Evolutionary conservation across 35 echinoderm and acorn worm species (phyloP).

Genomic region (Amphiura filiformis): DNA sequence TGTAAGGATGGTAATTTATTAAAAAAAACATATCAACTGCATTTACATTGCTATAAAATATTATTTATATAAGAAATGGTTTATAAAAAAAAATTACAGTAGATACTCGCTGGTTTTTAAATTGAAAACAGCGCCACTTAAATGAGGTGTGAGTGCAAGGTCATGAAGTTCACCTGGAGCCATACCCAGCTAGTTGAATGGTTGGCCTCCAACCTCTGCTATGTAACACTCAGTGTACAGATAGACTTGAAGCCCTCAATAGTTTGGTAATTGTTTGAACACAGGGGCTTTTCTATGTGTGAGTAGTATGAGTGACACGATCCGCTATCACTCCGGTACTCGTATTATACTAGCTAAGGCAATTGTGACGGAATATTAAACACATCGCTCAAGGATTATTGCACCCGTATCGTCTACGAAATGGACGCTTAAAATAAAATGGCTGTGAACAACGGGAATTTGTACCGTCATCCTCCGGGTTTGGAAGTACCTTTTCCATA

Average conservation of each 20-base stretch:
- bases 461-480: slow-evolving; percentile 54
- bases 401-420: not conserved
- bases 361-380: slow-evolving; percentile 11
- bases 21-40: too few species aligned
- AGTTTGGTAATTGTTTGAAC: not conserved
- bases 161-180: not conserved
- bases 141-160: not conserved
- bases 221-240: not conserved
- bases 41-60: too few species aligned
- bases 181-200: not conserved
- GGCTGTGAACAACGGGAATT: slow-evolving; percentile 90
- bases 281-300: not conserved
- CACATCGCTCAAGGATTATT: not conserved
- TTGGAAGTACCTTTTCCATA: slow-evolving; percentile 80
- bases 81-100: too few species aligned
- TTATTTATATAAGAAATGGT: not conserved
- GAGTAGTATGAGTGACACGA: not conserved
- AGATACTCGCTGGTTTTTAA: not conserved
- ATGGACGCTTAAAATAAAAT: slow-evolving; percentile 51
- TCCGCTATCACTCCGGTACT: not conserved
- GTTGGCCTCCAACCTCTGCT: not conserved
- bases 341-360: not conserved
- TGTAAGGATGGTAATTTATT: too few species aligned
- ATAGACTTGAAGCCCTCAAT: not conserved
- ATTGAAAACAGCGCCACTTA: not conserved